Conservation (phyloP, 2,797 vertebrate genomes). For the Xyrichtys novacula region DNA sequence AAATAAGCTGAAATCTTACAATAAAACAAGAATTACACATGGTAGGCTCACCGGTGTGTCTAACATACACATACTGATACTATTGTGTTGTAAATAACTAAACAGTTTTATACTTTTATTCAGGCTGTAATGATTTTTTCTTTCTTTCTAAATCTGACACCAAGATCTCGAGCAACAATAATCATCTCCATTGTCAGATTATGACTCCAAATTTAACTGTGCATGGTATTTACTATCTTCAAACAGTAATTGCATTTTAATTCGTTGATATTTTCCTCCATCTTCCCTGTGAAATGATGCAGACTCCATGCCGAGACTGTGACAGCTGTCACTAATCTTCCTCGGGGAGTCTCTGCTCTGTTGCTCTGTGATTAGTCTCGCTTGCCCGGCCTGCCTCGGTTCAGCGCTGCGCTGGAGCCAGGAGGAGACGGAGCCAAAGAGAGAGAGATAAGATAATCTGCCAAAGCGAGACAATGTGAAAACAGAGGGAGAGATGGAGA, state of each 20-base stretch:
- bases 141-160: no score
- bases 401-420: slow-evolving; percentile 10
- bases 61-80: no score
- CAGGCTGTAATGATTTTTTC: no score
- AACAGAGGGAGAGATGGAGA: no score
- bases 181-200: not conserved
- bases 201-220: not conserved
- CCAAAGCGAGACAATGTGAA: slow-evolving; percentile 6
- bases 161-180: no score
- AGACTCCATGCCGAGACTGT: slow-evolving; percentile 3
- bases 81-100: no score
- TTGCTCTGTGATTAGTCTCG: slow-evolving; percentile 41
- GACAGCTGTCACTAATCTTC: slow-evolving; percentile 55
- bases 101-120: no score
- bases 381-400: slow-evolving; percentile 1
- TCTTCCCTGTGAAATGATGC: not conserved
- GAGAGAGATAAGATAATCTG: not conserved
- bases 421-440: slow-evolving; percentile 11
- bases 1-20: no score
- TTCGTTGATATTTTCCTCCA: not conserved
- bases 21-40: no score
- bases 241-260: not conserved
- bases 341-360: slow-evolving; percentile 29
- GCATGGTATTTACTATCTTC: not conserved
- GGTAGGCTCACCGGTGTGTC: no score